Evolutionary conservation across 2,113 vertebrate species (phyloP), one percentile per base, ranked within the genome.

Genomic region (Brachirus orientalis): DNA sequence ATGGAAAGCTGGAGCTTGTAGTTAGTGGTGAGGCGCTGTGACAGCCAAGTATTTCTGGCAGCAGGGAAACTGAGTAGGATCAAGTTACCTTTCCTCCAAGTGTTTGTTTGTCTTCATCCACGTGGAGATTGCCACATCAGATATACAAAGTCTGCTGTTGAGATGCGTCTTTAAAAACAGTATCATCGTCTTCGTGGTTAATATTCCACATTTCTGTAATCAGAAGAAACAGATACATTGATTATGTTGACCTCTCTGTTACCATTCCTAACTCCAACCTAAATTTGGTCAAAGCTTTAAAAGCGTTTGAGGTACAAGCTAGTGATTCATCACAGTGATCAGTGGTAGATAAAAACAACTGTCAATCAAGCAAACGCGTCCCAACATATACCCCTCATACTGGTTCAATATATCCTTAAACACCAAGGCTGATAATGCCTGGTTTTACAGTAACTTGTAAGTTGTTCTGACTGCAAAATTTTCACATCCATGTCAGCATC

Each of bases 11-110:
- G 63, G 76, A 79, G 74, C 76, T 80, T 78, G 88, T 77, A 86
- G 50, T 91, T 90, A 90, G 90, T 79, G 90, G 88, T 72, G 71
- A 85, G 81, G 60, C 44, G 35, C 9, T 45, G 73, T 84, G 66
- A 88, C 85, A 82, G 89, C 86, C 85, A 86, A 84, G 69, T 56
- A 35, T 82, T 69, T 83, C 72, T 84, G 85, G 82, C 75, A 46
- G 10, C 3, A n/a, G 50, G 10, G 18, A 56, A 66, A 17, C 43
- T 0, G 56, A 68, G 38, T 10, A 28, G 41, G 66, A 84, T 84
- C 22, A 16, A 56, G 77, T 72, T 62, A 61, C 78, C 10, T 54
- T 10, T 63, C 54, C 62, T 84, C 80, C 38, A 43, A 45, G 59
- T 50, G 58, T 38, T 17, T 59, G 71, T 68, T 60, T 3, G 50